These are phyloP conservation scores for Clarias fuscus DNA, from an alignment of 2,797 vertebrate genomes.

Conservation along the genomic window DNA sequence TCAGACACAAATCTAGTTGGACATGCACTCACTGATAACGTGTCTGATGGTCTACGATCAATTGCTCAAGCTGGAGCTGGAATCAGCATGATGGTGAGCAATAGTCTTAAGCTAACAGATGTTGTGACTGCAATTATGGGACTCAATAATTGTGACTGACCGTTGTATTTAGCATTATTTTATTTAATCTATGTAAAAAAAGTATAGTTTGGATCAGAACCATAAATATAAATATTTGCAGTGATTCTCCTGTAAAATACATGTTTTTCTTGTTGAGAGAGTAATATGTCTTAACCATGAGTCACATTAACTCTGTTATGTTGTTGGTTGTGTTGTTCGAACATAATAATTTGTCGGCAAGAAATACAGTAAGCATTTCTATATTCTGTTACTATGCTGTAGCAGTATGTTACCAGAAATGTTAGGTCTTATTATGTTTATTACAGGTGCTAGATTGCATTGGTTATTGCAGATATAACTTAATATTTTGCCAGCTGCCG, in stretches of 20 bases:
- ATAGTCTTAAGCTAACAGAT: not conserved
- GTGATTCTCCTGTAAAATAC: not conserved
- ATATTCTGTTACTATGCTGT: not conserved
- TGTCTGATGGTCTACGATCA: slow-evolving; percentile 93
- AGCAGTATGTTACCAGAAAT: not conserved
- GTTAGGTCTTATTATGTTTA: not conserved
- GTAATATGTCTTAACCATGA: too few relatives aligned
- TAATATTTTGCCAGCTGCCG: not conserved
- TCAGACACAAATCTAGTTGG: slow-evolving; percentile 88
- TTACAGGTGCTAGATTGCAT: not conserved
- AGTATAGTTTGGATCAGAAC: not conserved
- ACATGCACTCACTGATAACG: slow-evolving; percentile 89
- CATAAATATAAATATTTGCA: not conserved
- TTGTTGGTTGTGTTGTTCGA: too few relatives aligned
- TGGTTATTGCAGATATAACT: not conserved
- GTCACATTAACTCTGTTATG: too few relatives aligned
- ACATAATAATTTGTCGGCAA: too few relatives aligned
- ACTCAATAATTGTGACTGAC: not conserved
- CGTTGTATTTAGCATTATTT: not conserved
- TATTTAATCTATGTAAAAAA: not conserved
- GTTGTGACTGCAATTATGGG: not conserved
- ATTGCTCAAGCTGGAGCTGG: slow-evolving; percentile 87
- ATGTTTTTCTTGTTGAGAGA: not conserved
- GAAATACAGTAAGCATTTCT: too few relatives aligned
- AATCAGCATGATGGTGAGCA: slow-evolving; percentile 94